Percentiles rank a stretch among this genome's conserved stretches.
Conservation (phyloP, 2,888 invertebrate genomes). For the Hymenopus coronatus region DNA sequence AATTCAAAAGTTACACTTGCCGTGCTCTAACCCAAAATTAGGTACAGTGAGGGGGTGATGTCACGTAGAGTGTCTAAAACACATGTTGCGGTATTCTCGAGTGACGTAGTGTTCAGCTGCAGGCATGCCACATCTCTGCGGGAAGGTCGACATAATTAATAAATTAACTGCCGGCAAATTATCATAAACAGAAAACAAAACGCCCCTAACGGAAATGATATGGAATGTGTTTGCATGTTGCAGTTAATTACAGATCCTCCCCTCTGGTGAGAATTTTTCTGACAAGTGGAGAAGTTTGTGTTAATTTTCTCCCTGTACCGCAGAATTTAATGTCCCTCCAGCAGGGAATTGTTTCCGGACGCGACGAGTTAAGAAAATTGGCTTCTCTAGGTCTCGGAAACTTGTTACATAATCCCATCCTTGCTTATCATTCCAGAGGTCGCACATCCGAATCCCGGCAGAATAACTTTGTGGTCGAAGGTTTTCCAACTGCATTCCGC, state of each 20-base stretch:
- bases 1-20: too few relatives aligned
- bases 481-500: too few relatives aligned
- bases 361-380: not conserved
- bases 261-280: not conserved
- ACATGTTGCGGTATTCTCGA: too few relatives aligned
- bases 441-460: not conserved
- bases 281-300: not conserved
- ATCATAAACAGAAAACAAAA: not conserved
- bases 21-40: too few relatives aligned
- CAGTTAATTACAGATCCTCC: not conserved
- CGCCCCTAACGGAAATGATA: not conserved
- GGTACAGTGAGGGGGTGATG: too few relatives aligned
- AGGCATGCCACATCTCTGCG: not conserved
- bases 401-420: not conserved
- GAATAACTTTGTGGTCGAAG: too few relatives aligned
- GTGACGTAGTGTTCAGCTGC: too few relatives aligned
- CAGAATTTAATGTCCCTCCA: not conserved
- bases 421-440: not conserved
- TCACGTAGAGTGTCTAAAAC: too few relatives aligned
- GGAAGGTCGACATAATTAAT: not conserved
- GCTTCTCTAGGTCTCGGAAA: not conserved
- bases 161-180: not conserved
- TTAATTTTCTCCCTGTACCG: not conserved
- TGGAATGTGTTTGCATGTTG: not conserved
- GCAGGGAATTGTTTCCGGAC: not conserved